Evolutionary conservation across 2,797 vertebrate genomes (phyloP).

Genomic region (Perodicticus potto): DNA sequence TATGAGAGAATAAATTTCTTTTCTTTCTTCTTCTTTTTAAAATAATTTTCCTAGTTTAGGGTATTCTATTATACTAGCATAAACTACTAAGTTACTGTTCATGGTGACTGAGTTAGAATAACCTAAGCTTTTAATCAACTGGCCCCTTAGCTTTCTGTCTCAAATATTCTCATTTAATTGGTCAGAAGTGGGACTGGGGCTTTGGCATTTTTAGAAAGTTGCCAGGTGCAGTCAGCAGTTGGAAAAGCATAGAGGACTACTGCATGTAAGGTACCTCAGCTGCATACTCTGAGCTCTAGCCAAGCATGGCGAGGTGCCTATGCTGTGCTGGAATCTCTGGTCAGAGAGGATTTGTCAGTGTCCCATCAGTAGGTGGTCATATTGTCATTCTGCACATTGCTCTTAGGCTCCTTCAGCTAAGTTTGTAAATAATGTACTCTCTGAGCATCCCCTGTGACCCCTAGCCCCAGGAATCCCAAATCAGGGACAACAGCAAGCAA

Average conservation of each 20-base stretch:
- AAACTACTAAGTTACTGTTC: not conserved
- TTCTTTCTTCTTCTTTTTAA: not conserved
- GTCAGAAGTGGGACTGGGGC: not conserved
- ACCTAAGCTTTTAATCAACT: not conserved
- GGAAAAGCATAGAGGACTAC: not conserved
- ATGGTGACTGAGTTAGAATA: not conserved
- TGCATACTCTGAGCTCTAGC: accelerated
- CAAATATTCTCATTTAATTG: not conserved
- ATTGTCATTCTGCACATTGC: slow-evolving; percentile 60
- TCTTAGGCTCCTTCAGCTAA: slow-evolving; percentile 22
- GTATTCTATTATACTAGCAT: not conserved
- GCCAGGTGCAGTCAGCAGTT: not conserved
- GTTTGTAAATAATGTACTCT: slow-evolving; percentile 17
- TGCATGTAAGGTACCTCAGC: not conserved
- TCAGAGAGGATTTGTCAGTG: slow-evolving; percentile 40
- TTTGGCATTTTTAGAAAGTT: not conserved
- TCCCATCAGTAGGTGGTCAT: slow-evolving; percentile 79
- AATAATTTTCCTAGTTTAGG: not conserved
- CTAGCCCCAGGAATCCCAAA: not conserved
- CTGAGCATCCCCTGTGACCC: not conserved
- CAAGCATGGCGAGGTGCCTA: not conserved
- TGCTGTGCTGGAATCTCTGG: not conserved
- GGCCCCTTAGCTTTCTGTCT: not conserved
- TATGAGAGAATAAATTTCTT: not conserved
- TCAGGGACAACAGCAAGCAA: slow-evolving; percentile 11